Evolutionary conservation across 1,140 invertebrate genomes (phyloP).

Genomic region (Trachymyrmex septentrionalis): DNA sequence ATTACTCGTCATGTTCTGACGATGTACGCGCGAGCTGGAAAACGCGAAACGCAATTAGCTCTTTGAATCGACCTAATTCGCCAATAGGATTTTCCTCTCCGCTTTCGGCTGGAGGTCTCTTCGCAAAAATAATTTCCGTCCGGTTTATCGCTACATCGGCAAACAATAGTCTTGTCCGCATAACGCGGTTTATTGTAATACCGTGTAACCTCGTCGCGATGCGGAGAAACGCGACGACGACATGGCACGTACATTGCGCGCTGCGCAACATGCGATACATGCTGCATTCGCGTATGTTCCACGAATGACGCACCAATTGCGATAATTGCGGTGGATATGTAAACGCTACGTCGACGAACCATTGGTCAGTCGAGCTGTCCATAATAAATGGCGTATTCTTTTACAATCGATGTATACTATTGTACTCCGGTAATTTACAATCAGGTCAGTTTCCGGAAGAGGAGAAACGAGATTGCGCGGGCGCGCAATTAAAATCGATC

Average conservation of each 20-base stretch:
- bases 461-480: slow-evolving; percentile 21
- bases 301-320: slow-evolving; percentile 48
- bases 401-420: slow-evolving; percentile 13
- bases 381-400: slow-evolving; percentile 64
- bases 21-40: background rate
- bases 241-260: slow-evolving; percentile 16
- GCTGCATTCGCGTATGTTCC: background rate
- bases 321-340: slow-evolving; percentile 26
- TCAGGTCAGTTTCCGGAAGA: slow-evolving; percentile 24
- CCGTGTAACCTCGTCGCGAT: background rate
- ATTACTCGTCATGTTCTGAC: slow-evolving; percentile 8
- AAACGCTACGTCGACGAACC: slow-evolving; percentile 10
- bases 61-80: slow-evolving; percentile 39
- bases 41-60: slow-evolving; percentile 25
- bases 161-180: slow-evolving; percentile 22
- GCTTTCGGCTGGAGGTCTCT: background rate
- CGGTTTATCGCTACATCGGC: background rate
- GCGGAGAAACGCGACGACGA: no score
- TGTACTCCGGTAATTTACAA: background rate
- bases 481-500: slow-evolving; percentile 45
- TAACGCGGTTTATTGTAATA: slow-evolving; percentile 28
- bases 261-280: background rate
- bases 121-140: slow-evolving; percentile 28
- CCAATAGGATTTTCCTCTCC: background rate
- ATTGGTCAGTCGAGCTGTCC: background rate